phyloP scores from a whole-genome alignment of 2,888 invertebrate species.

The Cephus pulcher region DNA sequence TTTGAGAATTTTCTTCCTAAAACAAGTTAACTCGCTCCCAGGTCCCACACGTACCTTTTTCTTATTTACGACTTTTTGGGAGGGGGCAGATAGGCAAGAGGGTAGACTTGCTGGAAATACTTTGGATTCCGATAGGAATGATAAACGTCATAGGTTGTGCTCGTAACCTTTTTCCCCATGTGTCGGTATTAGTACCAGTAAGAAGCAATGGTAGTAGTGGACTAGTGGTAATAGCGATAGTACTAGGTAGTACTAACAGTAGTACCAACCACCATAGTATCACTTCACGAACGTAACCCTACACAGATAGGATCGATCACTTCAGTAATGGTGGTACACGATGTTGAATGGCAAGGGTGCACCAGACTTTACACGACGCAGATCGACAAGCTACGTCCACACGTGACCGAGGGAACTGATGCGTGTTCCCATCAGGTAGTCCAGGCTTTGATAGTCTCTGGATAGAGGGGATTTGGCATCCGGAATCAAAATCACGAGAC shows the following conservation, averaged over 20 bases:
- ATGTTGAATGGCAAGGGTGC: background rate
- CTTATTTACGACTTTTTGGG: background rate
- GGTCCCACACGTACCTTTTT: background rate
- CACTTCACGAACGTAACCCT: background rate
- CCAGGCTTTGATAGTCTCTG: background rate
- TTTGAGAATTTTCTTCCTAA: background rate
- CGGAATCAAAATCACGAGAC: background rate
- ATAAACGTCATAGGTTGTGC: background rate
- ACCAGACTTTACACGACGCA: background rate
- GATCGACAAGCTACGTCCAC: background rate
- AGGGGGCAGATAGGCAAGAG: background rate
- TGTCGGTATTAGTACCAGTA: background rate
- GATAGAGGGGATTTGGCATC: background rate
- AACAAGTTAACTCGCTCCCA: background rate
- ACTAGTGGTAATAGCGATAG: background rate
- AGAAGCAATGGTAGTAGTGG: background rate
- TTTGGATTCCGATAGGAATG: constrained; percentile 7
- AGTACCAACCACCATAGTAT: background rate
- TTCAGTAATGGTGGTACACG: background rate
- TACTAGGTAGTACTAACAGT: background rate
- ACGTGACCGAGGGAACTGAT: background rate
- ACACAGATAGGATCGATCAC: background rate
- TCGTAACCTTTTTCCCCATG: background rate
- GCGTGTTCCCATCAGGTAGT: background rate
- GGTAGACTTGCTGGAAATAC: background rate